A percentile compares a stretch with the other conserved stretches of the same genome.
These are phyloP conservation scores for Pyralis farinalis DNA, from an alignment of 2,888 invertebrate species.

Conservation along the genomic window DNA sequence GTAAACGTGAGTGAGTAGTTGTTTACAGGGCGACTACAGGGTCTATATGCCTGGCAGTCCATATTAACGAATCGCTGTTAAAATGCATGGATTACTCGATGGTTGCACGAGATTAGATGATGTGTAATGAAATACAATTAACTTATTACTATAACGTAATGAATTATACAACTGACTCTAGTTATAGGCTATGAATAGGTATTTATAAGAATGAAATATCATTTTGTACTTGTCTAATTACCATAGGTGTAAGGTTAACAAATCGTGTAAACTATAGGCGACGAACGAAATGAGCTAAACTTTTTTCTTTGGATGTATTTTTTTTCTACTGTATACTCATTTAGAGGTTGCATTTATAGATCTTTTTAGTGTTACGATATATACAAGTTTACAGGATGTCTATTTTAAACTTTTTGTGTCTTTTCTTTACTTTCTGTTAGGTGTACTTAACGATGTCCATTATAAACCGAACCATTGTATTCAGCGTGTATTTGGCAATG, in stretches of 20 bases:
- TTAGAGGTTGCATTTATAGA: constrained; percentile 78
- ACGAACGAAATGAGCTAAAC: constrained; percentile 73
- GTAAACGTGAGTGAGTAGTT: constrained; percentile 30
- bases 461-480: constrained; percentile 56
- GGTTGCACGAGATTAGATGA: constrained; percentile 36
- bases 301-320: constrained; percentile 73
- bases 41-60: constrained; percentile 11
- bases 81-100: constrained; percentile 45
- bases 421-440: constrained; percentile 37
- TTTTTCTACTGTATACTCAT: constrained; percentile 73
- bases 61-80: constrained; percentile 37
- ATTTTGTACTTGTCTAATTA: constrained; percentile 81
- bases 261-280: constrained; percentile 71
- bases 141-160: constrained; percentile 53
- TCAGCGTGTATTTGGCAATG: constrained; percentile 41
- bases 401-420: constrained; percentile 33
- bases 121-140: constrained; percentile 53
- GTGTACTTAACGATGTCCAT: constrained; percentile 71
- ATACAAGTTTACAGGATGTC: constrained; percentile 61
- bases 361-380: constrained; percentile 67
- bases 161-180: constrained; percentile 76
- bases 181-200: constrained; percentile 72
- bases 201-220: constrained; percentile 74
- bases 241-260: constrained; percentile 76
- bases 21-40: constrained; percentile 6